Conservation (phyloP, 2,888 invertebrate species). For the Tenthredo notha region DNA sequence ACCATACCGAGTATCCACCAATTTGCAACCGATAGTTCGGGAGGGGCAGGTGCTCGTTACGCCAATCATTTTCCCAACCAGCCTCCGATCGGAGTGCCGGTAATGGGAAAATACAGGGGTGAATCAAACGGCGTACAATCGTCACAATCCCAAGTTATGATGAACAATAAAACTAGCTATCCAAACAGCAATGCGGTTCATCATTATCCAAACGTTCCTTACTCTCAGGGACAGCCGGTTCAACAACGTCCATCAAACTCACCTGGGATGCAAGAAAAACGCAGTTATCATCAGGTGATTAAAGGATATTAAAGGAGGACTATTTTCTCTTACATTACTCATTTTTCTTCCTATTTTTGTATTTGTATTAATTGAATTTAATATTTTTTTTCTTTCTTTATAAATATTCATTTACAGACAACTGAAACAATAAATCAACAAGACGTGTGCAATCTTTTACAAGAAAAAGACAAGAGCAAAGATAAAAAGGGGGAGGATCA, state of each 20-base stretch:
- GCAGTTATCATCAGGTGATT: slow-evolving; percentile 75
- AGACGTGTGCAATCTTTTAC: slow-evolving; percentile 75
- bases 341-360: no score
- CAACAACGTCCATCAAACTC: slow-evolving; percentile 76
- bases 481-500: slow-evolving; percentile 74
- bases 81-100: slow-evolving; percentile 81
- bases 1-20: slow-evolving; percentile 91
- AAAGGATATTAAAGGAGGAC: not conserved
- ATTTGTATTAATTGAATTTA: no score
- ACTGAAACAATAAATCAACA: slow-evolving; percentile 74
- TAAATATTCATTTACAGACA: slow-evolving; percentile 61
- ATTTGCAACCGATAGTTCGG: slow-evolving; percentile 85
- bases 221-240: slow-evolving; percentile 75
- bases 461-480: slow-evolving; percentile 74
- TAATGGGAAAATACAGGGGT: slow-evolving; percentile 82
- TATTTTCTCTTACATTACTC: not conserved
- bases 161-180: slow-evolving; percentile 75
- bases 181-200: slow-evolving; percentile 75
- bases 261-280: slow-evolving; percentile 76
- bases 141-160: slow-evolving; percentile 76
- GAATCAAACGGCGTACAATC: slow-evolving; percentile 75
- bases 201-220: slow-evolving; percentile 76
- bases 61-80: slow-evolving; percentile 81
- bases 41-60: slow-evolving; percentile 75
- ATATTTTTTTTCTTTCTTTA: no score